Evolutionary conservation across 2,888 invertebrate species (phyloP), one percentile per base, ranked within the genome.

Genomic region (Prosapia bicincta): DNA sequence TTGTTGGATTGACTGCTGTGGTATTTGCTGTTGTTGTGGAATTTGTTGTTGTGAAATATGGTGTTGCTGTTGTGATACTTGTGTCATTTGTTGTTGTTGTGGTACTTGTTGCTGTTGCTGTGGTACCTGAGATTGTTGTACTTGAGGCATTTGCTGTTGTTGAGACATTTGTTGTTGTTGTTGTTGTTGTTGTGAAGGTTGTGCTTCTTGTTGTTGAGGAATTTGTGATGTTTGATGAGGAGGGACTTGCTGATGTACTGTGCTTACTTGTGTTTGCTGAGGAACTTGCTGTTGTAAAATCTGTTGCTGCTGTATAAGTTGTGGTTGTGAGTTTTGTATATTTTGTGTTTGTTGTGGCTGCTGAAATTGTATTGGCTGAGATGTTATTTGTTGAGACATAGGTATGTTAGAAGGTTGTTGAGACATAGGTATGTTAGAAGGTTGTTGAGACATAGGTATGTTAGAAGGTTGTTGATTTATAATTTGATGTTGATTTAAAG

Each of bases 1-100:
- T 20, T 82, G 82, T 23, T n/a, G n/a, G n/a, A n/a, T n/a, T n/a
- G n/a, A n/a, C n/a, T 79, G 80, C 6, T 78, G 77, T 1, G 26
- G 69, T 23, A 25, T 25, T 66, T 80, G 80, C 54, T 80, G 79
- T 26, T 81, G 82, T 43, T 80, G 81, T 26, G 83, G 83, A 73
- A 83, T 81, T 76, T 81, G 81, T 73, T 72, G 71, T 83, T 79
- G 77, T 83, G 74, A 81, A 74, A 30, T 76, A 69, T 75, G 80
- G 77, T 69, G 81, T 79, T 79, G 79, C 71, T 78, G 76, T 71
- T n/a, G n/a, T n/a, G n/a, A n/a, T n/a, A n/a, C n/a, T n/a, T n/a
- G n/a, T n/a, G n/a, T n/a, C n/a, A n/a, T n/a, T n/a, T n/a, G n/a
- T n/a, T 81, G 82, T 66, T 82, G 81, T 71, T 82, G 82, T 66